These are phyloP conservation scores for Andrena marginata DNA, from an alignment of 2,888 invertebrate genomes.

Conservation along the genomic window DNA sequence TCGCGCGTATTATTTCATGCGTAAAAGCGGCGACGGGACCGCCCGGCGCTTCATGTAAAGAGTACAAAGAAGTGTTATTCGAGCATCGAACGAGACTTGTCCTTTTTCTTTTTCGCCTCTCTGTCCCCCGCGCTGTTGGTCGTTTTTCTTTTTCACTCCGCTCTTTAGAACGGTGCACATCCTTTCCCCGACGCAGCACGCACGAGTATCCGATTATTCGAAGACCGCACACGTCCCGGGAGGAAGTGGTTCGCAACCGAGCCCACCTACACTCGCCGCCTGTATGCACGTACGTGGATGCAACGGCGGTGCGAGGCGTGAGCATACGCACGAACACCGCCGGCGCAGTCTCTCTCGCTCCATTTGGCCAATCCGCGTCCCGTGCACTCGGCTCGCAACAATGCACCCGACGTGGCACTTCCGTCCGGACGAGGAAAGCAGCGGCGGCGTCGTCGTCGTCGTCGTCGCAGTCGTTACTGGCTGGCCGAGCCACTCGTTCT, in stretches of 20 bases:
- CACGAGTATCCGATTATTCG: conserved; percentile 82
- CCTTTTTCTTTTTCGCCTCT: conserved; percentile 22
- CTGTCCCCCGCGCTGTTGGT: not conserved
- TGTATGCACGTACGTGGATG: conserved; percentile 22
- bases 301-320: conserved; percentile 26
- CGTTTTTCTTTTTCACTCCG: conserved; percentile 14
- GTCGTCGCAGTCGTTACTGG: conserved; percentile 33
- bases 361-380: conserved; percentile 76
- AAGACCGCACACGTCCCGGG: conserved; percentile 79
- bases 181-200: conserved; percentile 68
- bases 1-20: conserved; percentile 51
- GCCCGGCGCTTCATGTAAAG: conserved; percentile 44
- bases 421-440: conserved; percentile 75
- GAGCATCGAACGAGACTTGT: conserved; percentile 53
- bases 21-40: conserved; percentile 51
- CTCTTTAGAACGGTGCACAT: conserved; percentile 67
- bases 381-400: conserved; percentile 70
- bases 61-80: conserved; percentile 66
- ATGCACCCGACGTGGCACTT: conserved; percentile 79
- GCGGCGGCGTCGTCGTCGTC: conserved; percentile 35
- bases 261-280: conserved; percentile 66
- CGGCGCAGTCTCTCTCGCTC: conserved; percentile 67
- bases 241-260: conserved; percentile 79
- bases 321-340: conserved; percentile 51
- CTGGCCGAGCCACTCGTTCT: conserved; percentile 26